Evolutionary conservation across 1,140 invertebrate species (phyloP).

Genomic region (Cotesia glomerata): DNA sequence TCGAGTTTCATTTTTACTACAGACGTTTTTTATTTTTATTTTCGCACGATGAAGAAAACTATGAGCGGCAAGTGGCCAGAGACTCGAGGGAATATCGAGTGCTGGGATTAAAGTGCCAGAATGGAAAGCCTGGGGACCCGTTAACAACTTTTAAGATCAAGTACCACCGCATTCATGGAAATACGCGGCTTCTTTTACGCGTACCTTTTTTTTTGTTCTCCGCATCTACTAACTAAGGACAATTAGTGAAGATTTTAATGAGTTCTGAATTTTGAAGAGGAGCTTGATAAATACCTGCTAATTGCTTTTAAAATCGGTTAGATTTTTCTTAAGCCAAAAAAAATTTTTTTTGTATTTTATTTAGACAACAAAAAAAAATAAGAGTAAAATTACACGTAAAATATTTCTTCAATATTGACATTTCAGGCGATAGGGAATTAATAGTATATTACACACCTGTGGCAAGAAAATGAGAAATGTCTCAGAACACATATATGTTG

Average conservation of each 20-base stretch:
- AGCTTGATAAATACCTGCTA: too few relatives aligned
- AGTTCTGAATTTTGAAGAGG: too few relatives aligned
- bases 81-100: slow-evolving; percentile 22
- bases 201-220: neutral
- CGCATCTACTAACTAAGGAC: neutral
- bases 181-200: neutral
- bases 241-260: neutral
- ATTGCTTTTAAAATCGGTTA: neutral
- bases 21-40: neutral
- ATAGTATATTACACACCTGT: too few relatives aligned
- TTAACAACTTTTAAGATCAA: slow-evolving; percentile 24
- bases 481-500: too few relatives aligned
- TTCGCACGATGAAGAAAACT: neutral
- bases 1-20: neutral
- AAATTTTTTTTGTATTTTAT: too few relatives aligned
- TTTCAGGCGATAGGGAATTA: too few relatives aligned
- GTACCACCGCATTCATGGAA: neutral
- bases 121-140: slow-evolving; percentile 18
- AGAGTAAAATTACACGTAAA: too few relatives aligned
- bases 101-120: slow-evolving; percentile 20
- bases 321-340: too few relatives aligned
- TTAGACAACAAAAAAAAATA: too few relatives aligned
- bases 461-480: too few relatives aligned
- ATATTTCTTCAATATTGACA: too few relatives aligned
- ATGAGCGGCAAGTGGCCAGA: slow-evolving; percentile 20